Evolutionary conservation across 2,113 vertebrate species (phyloP), one percentile per base, ranked within the genome.

Genomic region (Odobenus rosmarus): DNA sequence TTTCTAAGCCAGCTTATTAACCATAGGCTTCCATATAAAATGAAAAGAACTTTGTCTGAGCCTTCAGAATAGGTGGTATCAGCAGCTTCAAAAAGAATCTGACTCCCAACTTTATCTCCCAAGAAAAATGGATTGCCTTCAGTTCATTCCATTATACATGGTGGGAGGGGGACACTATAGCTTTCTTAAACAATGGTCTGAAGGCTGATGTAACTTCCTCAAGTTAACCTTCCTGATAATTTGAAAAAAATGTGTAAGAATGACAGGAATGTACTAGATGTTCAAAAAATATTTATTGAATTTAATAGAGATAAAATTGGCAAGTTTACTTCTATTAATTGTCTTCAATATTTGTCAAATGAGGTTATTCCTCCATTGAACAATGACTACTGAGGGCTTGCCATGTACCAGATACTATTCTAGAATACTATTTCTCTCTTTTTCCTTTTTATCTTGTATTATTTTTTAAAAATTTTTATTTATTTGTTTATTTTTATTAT

Each of bases 211-310:
- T 94, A 31, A 10, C 77, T 7, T 82, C 21, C n/a, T 95, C 28
- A 94, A 81, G 12, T 84, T 89, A 72, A 71, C 3, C 49, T 87
- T 97, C 77, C 19, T 86, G 81, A 26, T 81, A 61, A 76, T n/a
- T 85, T 77, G n/a, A 92, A 53, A 94, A 69, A 69, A 69, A 69
- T 10, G 67, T 36, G 33, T 33, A 91, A 84, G 61, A 89, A 79
- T 67, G 24, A 46, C 11, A 61, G 21, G 31, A 93, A 89, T 15
- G 71, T 64, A 59, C 6, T 46, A 72, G 36, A 7, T 84, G 15
- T 33, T 93, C 12, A 90, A 55, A 64, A 83, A 80, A 31, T 42
- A 61, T 72, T 79, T 67, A 21, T 42, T 79, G n/a, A 97, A 36
- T 87, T 90, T 12, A 81, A 14, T 57, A 64, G 21, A 84, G 79